Conservation (phyloP, 2,888 invertebrate species). For the Calephelis perditalis region DNA sequence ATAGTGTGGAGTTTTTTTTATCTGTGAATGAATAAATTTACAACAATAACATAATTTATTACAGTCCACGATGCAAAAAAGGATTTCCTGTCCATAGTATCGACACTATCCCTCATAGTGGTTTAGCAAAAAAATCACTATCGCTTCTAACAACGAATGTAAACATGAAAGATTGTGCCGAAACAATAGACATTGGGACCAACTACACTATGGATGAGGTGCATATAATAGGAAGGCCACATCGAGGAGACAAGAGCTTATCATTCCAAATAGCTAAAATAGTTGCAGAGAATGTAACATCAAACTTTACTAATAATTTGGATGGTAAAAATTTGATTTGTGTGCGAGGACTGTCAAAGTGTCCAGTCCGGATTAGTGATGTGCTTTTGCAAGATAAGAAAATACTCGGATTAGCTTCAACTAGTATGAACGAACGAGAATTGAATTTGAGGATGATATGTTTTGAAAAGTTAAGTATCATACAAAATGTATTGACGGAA, state of each 20-base stretch:
- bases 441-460: constrained; percentile 40
- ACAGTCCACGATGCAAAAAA: constrained; percentile 59
- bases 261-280: constrained; percentile 49
- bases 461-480: constrained; percentile 46
- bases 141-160: constrained; percentile 50
- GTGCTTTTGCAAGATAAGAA: constrained; percentile 48
- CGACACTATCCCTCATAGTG: constrained; percentile 46
- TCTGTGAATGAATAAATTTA: too few species aligned
- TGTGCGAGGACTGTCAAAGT: constrained; percentile 44
- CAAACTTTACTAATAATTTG: constrained; percentile 34
- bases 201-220: constrained; percentile 19
- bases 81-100: constrained; percentile 49
- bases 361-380: constrained; percentile 58
- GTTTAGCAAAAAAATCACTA: constrained; percentile 45
- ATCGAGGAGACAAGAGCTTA: constrained; percentile 40
- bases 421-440: constrained; percentile 40
- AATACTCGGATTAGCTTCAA: constrained; percentile 53
- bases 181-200: constrained; percentile 40
- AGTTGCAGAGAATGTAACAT: constrained; percentile 23
- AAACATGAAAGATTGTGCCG: constrained; percentile 46
- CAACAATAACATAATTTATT: constrained; percentile 28
- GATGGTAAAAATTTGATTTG: constrained; percentile 41
- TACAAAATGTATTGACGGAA: constrained; percentile 39
- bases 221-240: constrained; percentile 47
- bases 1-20: too few species aligned